phyloP scores from a whole-genome alignment of 2,888 invertebrate genomes.

The Drosophila anomalata region DNA sequence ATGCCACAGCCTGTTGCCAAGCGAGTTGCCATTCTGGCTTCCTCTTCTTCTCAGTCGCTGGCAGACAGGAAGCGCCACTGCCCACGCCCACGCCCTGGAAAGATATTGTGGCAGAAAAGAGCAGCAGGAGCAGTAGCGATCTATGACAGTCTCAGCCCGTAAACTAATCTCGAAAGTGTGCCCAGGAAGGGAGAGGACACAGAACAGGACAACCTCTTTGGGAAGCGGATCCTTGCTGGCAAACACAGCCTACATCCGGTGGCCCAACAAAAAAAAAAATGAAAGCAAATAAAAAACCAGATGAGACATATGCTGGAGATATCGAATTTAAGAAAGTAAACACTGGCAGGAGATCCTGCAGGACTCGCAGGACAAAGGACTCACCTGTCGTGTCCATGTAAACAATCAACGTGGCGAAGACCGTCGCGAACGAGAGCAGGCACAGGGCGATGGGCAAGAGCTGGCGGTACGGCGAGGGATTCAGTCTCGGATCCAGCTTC shows the following conservation, averaged over 20 bases:
- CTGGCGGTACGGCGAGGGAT: conserved; percentile 83
- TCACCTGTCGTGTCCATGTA: conserved; percentile 93
- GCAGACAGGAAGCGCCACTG: conserved; percentile 74
- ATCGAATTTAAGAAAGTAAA: conserved; percentile 66
- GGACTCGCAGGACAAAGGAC: conserved; percentile 34
- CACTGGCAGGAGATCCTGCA: neutral
- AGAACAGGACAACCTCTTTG: conserved; percentile 6
- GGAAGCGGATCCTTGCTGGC: conserved; percentile 41
- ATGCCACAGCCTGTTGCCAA: conserved; percentile 42
- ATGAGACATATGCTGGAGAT: conserved; percentile 72
- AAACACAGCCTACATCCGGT: conserved; percentile 79
- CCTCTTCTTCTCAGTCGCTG: conserved; percentile 9
- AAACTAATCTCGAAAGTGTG: conserved; percentile 80
- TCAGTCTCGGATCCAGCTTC: conserved; percentile 83
- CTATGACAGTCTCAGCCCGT: conserved; percentile 66
- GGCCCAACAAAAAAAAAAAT: conserved; percentile 15
- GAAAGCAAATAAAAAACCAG: conserved; percentile 36
- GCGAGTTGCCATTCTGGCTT: conserved; percentile 24
- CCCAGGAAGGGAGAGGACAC: conserved; percentile 37
- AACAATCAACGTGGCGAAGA: conserved; percentile 90
- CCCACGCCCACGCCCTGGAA: conserved; percentile 41
- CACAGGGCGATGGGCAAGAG: conserved; percentile 89
- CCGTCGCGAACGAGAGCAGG: conserved; percentile 91
- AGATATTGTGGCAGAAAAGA: too few relatives aligned
- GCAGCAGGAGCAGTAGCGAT: conserved; percentile 37